phyloP scores from a whole-genome alignment of 92 coral and sea anemone species.

The Heliopora coerulea region DNA sequence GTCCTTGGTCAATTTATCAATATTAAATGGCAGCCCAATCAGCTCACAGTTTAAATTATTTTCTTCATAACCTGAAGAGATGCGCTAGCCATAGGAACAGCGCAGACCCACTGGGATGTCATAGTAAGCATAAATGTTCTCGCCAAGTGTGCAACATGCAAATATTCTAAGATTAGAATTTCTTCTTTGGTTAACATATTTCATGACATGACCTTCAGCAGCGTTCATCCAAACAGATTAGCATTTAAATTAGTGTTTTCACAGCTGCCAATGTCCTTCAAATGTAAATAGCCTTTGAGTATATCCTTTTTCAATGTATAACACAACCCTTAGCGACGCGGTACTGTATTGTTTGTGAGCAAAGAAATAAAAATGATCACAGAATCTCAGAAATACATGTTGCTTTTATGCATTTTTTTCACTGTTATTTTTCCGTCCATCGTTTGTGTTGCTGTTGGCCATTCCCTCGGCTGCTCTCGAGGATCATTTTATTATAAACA shows the following conservation, averaged over 20 bases:
- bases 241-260: not conserved
- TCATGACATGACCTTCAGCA: no score
- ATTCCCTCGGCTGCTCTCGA: not conserved
- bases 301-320: not conserved
- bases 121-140: no score
- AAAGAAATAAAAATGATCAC: not conserved
- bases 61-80: no score
- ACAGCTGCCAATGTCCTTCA: constrained; percentile 1
- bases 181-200: no score
- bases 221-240: not conserved
- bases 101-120: no score
- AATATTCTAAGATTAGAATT: no score
- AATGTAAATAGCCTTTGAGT: not conserved
- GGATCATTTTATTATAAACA: not conserved
- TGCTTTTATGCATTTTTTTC: not conserved
- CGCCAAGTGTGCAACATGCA: no score
- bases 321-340: not conserved
- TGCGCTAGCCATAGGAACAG: no score
- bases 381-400: not conserved
- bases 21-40: no score
- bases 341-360: not conserved
- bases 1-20: no score
- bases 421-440: not conserved
- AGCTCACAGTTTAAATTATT: no score
- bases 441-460: not conserved